Percentiles rank a stretch among this genome's conserved stretches.
phyloP scores from a whole-genome alignment of 2,888 invertebrate genomes.

The Caradrina kadenii region DNA sequence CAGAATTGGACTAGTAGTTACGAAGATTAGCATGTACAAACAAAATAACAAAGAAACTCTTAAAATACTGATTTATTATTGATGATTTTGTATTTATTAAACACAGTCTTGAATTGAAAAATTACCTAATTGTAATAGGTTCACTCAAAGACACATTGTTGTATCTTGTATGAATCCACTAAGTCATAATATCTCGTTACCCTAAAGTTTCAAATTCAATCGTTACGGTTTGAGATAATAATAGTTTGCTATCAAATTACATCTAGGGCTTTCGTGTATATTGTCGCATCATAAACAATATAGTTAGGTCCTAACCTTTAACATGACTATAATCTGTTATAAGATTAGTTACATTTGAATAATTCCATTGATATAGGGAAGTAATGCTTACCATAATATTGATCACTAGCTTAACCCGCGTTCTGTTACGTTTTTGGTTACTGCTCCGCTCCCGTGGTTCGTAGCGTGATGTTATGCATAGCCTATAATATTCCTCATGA shows the following conservation, averaged over 20 bases:
- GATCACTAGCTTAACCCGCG: background rate
- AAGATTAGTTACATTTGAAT: slow-evolving; percentile 35
- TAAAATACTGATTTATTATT: no score
- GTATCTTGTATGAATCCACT: background rate
- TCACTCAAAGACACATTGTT: background rate
- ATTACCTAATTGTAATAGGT: no score
- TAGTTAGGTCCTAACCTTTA: background rate
- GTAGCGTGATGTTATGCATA: no score
- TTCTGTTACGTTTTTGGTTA: no score
- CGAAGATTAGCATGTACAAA: no score
- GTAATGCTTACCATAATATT: background rate
- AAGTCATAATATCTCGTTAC: background rate
- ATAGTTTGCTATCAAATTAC: slow-evolving; percentile 28
- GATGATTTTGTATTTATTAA: no score
- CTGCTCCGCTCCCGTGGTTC: no score
- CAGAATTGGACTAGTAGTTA: no score
- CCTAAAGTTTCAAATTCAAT: slow-evolving; percentile 20
- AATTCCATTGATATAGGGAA: slow-evolving; percentile 27
- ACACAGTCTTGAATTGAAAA: no score
- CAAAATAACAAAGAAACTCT: no score
- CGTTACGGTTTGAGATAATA: background rate
- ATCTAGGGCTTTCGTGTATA: background rate
- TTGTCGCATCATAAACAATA: slow-evolving; percentile 33
- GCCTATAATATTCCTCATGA: no score
- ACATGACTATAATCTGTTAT: slow-evolving; percentile 18